Evolutionary conservation across 2,113 vertebrate genomes (phyloP).

Genomic region (Apteryx mantelli): DNA sequence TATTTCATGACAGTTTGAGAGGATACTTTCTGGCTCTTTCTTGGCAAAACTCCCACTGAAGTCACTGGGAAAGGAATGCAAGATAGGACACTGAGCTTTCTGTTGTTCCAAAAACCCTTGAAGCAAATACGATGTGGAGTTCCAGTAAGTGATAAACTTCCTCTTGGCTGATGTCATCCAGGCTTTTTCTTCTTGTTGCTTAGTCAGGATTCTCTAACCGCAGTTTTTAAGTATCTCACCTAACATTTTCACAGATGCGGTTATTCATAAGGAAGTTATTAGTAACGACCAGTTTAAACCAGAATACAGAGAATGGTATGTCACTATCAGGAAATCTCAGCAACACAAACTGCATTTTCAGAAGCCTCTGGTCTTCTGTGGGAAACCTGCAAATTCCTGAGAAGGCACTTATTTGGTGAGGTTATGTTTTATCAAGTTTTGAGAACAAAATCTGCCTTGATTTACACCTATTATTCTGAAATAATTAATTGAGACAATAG

Average conservation of each 20-base stretch:
- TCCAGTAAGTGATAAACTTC: constrained; percentile 4
- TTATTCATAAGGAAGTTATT: neutral
- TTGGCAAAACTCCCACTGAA: neutral
- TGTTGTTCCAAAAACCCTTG: neutral
- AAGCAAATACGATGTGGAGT: neutral
- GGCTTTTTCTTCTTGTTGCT: neutral
- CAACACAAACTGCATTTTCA: neutral
- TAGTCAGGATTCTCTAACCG: neutral
- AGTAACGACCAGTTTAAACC: neutral
- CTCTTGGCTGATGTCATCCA: neutral
- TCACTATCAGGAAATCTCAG: neutral
- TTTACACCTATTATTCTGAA: neutral
- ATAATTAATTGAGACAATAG: neutral
- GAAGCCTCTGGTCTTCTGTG: neutral
- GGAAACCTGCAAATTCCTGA: neutral
- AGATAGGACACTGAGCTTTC: neutral
- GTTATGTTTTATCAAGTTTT: neutral
- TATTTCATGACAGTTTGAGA: neutral
- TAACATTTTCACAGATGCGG: neutral
- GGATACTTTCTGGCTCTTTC: neutral
- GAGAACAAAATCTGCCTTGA: neutral
- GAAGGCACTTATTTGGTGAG: neutral
- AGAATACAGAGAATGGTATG: neutral
- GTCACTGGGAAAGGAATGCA: neutral
- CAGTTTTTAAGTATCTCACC: neutral